These are phyloP conservation scores for Aleiodes alternator DNA, from an alignment of 2,888 invertebrate species.

Conservation along the genomic window DNA sequence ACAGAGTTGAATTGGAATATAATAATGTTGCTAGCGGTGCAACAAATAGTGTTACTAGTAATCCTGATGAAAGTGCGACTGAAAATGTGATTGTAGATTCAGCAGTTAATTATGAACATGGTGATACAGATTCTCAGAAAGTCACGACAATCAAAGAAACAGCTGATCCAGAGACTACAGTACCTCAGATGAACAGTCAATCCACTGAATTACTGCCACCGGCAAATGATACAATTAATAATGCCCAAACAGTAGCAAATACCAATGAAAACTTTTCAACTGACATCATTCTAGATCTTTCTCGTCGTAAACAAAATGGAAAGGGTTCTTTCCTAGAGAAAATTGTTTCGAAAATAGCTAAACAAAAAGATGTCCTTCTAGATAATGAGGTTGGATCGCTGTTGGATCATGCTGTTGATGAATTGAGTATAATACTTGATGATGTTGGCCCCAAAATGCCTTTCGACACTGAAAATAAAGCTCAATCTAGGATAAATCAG, in stretches of 20 bases:
- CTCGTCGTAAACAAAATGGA: constrained; percentile 69
- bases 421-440: constrained; percentile 63
- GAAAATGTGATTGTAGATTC: constrained; percentile 29
- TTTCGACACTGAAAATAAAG: constrained; percentile 46
- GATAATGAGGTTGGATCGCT: constrained; percentile 66
- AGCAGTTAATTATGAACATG: constrained; percentile 26
- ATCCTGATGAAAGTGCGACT: constrained; percentile 14
- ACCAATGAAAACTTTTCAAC: constrained; percentile 58
- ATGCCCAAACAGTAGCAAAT: constrained; percentile 3
- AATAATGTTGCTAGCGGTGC: constrained; percentile 38
- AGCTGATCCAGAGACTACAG: constrained; percentile 12
- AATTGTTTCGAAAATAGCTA: constrained; percentile 73
- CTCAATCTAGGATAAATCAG: constrained; percentile 37
- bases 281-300: constrained; percentile 71
- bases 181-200: neutral
- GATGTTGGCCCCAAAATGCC: constrained; percentile 56
- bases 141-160: neutral
- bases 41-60: constrained; percentile 18
- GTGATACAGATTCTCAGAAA: constrained; percentile 21
- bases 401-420: constrained; percentile 64
- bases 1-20: constrained; percentile 47
- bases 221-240: constrained; percentile 14
- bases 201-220: constrained; percentile 1
- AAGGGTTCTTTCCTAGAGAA: constrained; percentile 73
- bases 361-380: constrained; percentile 69